Evolutionary conservation across 92 coral and sea anemone species (phyloP).

Genomic region (Isaurus tuberculatus): DNA sequence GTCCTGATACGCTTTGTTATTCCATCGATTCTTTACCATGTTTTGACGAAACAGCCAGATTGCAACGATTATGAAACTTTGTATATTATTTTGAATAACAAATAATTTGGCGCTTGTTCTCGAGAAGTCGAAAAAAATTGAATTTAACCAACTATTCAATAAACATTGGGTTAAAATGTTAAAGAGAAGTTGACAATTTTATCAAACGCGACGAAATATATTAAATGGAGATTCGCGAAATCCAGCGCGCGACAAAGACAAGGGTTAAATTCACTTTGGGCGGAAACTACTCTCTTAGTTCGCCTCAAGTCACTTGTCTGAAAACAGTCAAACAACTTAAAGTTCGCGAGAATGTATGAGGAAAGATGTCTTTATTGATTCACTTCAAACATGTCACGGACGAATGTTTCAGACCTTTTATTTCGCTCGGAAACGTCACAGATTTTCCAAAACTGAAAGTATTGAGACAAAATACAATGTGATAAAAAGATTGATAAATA

Average conservation of each 20-base stretch:
- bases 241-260: background rate
- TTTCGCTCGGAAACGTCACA: background rate
- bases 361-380: background rate
- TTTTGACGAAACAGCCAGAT: constrained; percentile 1
- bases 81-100: constrained; percentile 37
- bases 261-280: background rate
- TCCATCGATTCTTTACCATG: background rate
- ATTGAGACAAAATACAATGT: background rate
- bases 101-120: constrained; percentile 43
- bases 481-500: background rate
- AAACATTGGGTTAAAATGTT: background rate
- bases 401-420: background rate
- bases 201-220: background rate
- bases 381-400: constrained; percentile 17
- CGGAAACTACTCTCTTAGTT: constrained; percentile 11
- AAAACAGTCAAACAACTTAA: constrained; percentile 13
- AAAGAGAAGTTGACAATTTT: background rate
- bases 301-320: constrained; percentile 4
- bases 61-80: constrained; percentile 4
- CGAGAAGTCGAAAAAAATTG: constrained; percentile 38
- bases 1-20: background rate
- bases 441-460: constrained; percentile 2
- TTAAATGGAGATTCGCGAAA: background rate
- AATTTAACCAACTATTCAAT: constrained; percentile 17
- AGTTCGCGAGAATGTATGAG: constrained; percentile 8